A percentile compares a stretch with the other conserved stretches of the same genome.
These are phyloP conservation scores for Colossoma macropomum DNA, from an alignment of 2,113 vertebrate genomes.

Conservation along the genomic window DNA sequence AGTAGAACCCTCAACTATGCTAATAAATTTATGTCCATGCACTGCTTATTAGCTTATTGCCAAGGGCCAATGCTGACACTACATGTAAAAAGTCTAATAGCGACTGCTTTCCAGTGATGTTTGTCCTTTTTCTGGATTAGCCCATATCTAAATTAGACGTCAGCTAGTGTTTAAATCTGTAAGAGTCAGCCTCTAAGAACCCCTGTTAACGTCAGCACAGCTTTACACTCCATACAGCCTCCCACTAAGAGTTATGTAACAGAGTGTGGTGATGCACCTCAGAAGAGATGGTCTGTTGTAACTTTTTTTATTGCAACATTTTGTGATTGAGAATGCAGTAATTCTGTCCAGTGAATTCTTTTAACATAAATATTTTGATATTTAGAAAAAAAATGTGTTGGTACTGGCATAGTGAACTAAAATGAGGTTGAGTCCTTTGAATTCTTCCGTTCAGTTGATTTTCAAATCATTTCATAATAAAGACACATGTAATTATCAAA, in stretches of 20 bases:
- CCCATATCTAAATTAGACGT: slow-evolving; percentile 10
- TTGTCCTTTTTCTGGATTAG: slow-evolving; percentile 12
- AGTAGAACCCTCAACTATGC: neutral
- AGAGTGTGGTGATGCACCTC: neutral
- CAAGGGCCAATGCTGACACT: neutral
- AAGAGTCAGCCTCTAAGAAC: neutral
- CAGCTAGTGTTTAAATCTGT: neutral
- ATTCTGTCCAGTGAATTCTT: neutral
- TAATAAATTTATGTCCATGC: neutral
- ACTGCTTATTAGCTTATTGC: neutral
- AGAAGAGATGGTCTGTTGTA: neutral
- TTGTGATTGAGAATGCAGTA: neutral
- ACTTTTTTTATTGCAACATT: neutral
- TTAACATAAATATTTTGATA: too few species aligned
- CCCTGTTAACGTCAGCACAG: neutral
- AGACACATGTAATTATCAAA: too few species aligned
- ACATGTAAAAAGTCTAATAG: neutral
- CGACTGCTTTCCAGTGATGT: neutral
- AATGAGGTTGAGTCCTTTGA: too few species aligned
- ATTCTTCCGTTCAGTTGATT: too few species aligned
- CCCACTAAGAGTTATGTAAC: neutral
- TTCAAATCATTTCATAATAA: too few species aligned
- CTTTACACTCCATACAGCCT: neutral
- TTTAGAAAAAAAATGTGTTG: too few species aligned
- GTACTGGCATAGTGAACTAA: too few species aligned